Evolutionary conservation across 1,140 invertebrate genomes (phyloP), one percentile per base, ranked within the genome.

Genomic region (Drosophila kanapiae): DNA sequence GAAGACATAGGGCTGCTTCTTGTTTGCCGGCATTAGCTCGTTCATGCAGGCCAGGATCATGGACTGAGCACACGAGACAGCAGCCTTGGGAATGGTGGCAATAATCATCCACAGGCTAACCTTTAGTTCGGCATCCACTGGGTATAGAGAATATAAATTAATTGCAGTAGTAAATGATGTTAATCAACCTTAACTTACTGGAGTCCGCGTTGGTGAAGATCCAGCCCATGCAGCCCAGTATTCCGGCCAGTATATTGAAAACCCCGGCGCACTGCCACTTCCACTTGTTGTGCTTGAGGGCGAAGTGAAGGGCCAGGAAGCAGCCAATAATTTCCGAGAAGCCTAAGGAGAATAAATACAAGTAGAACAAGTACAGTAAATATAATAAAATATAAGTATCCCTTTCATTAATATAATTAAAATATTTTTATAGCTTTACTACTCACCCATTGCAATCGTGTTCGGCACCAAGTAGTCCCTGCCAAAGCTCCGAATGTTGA

Each of bases 401-500:
- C n/a, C n/a, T n/a, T n/a, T n/a, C n/a, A n/a, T n/a, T n/a, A n/a
- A n/a, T n/a, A n/a, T n/a, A n/a, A n/a, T n/a, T n/a, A n/a, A n/a
- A n/a, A n/a, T n/a, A n/a, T n/a, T n/a, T n/a, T n/a, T n/a, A n/a
- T n/a, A n/a, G n/a, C n/a, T n/a, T n/a, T n/a, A n/a, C n/a, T n/a
- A n/a, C 78, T 83, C 79, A 93, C 93, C 93, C 83, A 93, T 93
- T 31, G 93, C 92, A 45, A 93, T 92, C 11, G 93, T 93, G 23
- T 93, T 93, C 0, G 87, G 77, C 27, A 91, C 82, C 7, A 93
- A 63, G 72, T 93, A 92, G 48, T 92, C 72, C 18, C 93, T 60
- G 6, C 93, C 93, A 71, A 93, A 93, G 4, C 93, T 92, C 48
- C 93, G 72, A 8, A 93, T 93, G 59, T 93, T 93, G 6, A 93